Conservation (phyloP, 2,113 vertebrate genomes). For the Maccullochella peelii region DNA sequence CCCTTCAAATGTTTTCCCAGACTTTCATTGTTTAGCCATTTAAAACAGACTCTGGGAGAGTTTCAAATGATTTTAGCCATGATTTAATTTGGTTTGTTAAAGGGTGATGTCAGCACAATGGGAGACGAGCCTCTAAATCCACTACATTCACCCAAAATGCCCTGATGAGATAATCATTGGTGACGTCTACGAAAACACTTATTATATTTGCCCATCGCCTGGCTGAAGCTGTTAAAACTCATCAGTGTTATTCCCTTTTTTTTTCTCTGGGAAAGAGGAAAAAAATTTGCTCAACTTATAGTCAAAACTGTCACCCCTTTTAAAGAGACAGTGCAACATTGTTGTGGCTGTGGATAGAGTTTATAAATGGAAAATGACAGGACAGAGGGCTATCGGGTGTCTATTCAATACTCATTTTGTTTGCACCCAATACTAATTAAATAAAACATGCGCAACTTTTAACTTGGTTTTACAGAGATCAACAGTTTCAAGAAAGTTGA, state of each 20-base stretch:
- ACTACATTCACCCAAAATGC: slow-evolving; percentile 93
- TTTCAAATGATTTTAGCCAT: slow-evolving; percentile 86
- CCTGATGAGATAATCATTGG: slow-evolving; percentile 89
- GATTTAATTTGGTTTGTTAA: slow-evolving; percentile 88
- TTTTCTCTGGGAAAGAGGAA: slow-evolving; percentile 79
- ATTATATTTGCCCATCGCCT: slow-evolving; percentile 94
- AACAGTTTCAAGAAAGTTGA: slow-evolving; percentile 54
- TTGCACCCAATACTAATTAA: slow-evolving; percentile 82
- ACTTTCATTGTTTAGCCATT: slow-evolving; percentile 80
- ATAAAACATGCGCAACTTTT: slow-evolving; percentile 78
- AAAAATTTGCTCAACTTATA: slow-evolving; percentile 79
- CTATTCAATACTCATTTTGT: slow-evolving; percentile 80
- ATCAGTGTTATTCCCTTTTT: slow-evolving; percentile 89
- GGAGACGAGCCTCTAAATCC: slow-evolving; percentile 91
- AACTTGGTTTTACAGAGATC: slow-evolving; percentile 72
- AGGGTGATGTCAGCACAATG: slow-evolving; percentile 91
- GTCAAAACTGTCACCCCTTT: slow-evolving; percentile 75
- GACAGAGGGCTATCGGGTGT: slow-evolving; percentile 65
- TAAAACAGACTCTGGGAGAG: slow-evolving; percentile 83
- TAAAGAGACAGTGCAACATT: slow-evolving; percentile 76
- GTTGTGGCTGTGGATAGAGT: slow-evolving; percentile 59
- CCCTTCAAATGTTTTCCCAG: slow-evolving; percentile 82
- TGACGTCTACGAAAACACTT: slow-evolving; percentile 93
- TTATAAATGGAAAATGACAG: slow-evolving; percentile 70
- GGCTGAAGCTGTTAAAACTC: slow-evolving; percentile 93